Evolutionary conservation across 2,888 invertebrate species (phyloP), one percentile per base, ranked within the genome.

Genomic region (Drosophila robusta): DNA sequence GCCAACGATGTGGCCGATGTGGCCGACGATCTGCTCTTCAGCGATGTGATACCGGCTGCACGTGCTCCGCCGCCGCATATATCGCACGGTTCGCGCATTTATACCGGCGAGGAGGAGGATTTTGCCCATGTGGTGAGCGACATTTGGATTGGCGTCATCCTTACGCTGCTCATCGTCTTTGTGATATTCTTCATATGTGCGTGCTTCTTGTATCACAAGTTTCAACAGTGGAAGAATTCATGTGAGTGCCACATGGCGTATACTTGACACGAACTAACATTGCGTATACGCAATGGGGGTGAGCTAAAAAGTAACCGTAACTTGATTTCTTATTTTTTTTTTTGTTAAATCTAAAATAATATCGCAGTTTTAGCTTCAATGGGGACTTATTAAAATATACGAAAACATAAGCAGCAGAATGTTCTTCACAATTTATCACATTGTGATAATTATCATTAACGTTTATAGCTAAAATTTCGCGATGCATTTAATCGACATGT

Each of bases 151-250:
- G 94, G 94, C 7, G 93, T 94, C 42, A 94, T 94, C 16, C 90
- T 95, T 14, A 94, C 94, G 32, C 90, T 94, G 42, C 93, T 95
- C 90, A 94, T 94, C 60, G 91, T 94, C 22, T 94, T 94, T 80
- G 94, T 94, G 89, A 93, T 94, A 58, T 94, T 94, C 89, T 94
- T 94, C 86, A 94, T 95, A 90, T 95, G 94, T 85, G 93, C 94
- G 56, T 95, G 94, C 89, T 93, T 95, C 68, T 89, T 95, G 29
- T 95, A 94, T 85, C 94, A 94, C 91, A 94, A 94, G 85, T 94
- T 94, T 87, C 94, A 94, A 84, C 93, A 94, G 75, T 95, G 94
- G 94, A 94, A 94, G 90, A 93, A 93, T 79, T 93, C 93, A 90
- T 93, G 94, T 94, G 90, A 93, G 94, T 92, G 36, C 44, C 32